Conservation (phyloP, 1,140 invertebrate species). For the Zaprionus tsacasi region DNA sequence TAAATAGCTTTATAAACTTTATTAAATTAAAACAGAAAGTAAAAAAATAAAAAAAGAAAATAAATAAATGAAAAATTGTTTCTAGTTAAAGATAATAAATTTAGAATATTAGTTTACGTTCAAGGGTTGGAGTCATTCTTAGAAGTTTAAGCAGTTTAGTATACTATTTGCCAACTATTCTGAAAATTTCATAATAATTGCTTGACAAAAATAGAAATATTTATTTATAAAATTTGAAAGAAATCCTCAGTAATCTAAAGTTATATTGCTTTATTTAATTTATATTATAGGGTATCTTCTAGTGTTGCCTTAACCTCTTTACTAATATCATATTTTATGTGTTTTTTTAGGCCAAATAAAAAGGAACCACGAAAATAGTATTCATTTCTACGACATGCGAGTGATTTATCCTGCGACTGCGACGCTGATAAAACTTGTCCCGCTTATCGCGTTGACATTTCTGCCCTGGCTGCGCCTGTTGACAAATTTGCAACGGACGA, state of each 20-base stretch:
- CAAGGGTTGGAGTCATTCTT: not conserved
- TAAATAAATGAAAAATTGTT: no score
- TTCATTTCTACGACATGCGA: constrained; percentile 42
- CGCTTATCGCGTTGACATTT: constrained; percentile 76
- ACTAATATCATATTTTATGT: constrained; percentile 9
- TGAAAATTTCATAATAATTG: not conserved
- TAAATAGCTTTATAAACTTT: not conserved
- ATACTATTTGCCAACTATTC: not conserved
- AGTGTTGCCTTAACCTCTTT: not conserved
- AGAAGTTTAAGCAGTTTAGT: not conserved
- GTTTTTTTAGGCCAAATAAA: constrained; percentile 3
- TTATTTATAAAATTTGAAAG: not conserved
- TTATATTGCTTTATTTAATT: no score
- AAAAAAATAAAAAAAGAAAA: no score
- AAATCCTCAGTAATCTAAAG: no score
- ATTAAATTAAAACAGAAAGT: no score
- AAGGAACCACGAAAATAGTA: constrained; percentile 30
- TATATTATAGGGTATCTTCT: not conserved
- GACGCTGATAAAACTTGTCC: constrained; percentile 62
- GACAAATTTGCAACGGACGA: constrained; percentile 71
- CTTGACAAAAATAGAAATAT: not conserved
- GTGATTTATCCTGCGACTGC: constrained; percentile 67
- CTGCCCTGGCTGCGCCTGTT: constrained; percentile 41
- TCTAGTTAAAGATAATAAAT: no score
- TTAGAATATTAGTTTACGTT: not conserved